A percentile compares a stretch with the other conserved stretches of the same genome.
phyloP scores from a whole-genome alignment of 2,888 invertebrate species.

The Furcula furcula region DNA sequence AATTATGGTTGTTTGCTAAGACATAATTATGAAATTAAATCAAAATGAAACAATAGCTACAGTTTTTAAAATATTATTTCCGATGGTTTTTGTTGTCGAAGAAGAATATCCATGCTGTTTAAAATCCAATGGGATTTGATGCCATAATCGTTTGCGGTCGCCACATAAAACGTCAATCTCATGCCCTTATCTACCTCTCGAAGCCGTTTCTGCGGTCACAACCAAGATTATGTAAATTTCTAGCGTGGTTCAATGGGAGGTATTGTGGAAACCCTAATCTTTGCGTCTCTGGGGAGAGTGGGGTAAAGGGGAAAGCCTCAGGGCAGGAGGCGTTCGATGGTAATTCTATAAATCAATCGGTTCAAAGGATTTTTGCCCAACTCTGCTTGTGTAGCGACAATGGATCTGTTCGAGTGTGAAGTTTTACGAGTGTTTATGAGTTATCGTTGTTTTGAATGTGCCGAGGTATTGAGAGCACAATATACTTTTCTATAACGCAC shows the following conservation, averaged over 20 bases:
- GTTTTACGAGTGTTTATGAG: conserved; percentile 3
- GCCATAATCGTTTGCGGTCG: conserved; percentile 28
- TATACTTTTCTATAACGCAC: not conserved
- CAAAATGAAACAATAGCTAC: too few species aligned
- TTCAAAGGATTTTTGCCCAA: conserved; percentile 1
- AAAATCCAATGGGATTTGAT: conserved; percentile 12
- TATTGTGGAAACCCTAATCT: conserved; percentile 52
- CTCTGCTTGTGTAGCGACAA: conserved; percentile 1
- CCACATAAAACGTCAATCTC: conserved; percentile 24
- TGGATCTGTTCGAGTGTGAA: conserved; percentile 1
- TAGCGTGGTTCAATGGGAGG: conserved; percentile 47
- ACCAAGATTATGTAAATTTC: conserved; percentile 56
- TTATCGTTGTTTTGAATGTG: conserved; percentile 1
- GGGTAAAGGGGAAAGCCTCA: conserved; percentile 25
- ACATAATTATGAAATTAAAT: too few species aligned
- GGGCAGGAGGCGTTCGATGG: conserved; percentile 37
- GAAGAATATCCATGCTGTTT: too few species aligned
- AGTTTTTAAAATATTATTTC: too few species aligned
- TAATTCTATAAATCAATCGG: conserved; percentile 68
- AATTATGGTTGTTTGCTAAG: too few species aligned
- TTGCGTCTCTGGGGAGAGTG: conserved; percentile 32
- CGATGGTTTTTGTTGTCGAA: too few species aligned
- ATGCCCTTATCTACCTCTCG: conserved; percentile 13
- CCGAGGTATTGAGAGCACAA: conserved; percentile 1
- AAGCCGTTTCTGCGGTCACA: not conserved